These are phyloP conservation scores for Colaptes auratus DNA, from an alignment of 2,113 vertebrate species.

Conservation along the genomic window DNA sequence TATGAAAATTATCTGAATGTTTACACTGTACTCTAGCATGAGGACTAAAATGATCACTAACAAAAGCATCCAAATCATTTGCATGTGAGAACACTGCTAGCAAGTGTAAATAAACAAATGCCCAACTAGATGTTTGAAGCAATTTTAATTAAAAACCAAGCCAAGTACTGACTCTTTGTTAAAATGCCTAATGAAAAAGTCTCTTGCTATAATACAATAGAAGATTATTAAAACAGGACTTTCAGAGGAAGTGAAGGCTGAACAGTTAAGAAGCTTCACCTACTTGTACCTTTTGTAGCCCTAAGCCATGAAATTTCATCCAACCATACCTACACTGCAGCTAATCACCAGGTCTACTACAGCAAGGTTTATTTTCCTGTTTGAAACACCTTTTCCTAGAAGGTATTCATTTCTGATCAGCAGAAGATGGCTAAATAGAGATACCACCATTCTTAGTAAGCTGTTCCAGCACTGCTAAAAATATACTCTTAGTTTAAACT, in stretches of 20 bases:
- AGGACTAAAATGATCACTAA: background rate
- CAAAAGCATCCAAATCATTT: background rate
- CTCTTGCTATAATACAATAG: background rate
- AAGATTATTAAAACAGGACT: background rate
- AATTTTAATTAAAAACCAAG: background rate
- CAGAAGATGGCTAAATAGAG: background rate
- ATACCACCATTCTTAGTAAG: background rate
- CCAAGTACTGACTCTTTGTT: background rate
- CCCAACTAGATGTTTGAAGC: background rate
- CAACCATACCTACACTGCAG: background rate
- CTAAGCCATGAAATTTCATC: background rate
- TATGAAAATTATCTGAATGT: background rate
- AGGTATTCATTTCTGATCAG: background rate
- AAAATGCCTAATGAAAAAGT: background rate
- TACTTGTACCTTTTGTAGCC: background rate
- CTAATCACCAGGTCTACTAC: background rate
- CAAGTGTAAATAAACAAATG: background rate
- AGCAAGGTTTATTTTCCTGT: background rate
- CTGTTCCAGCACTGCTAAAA: background rate
- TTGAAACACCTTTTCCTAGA: background rate
- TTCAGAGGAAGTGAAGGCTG: background rate
- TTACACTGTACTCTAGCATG: accelerated
- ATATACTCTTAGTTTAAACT: background rate
- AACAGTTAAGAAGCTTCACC: background rate
- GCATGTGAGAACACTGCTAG: background rate